Evolutionary conservation across 2,113 vertebrate genomes (phyloP), one percentile per base, ranked within the genome.

Genomic region (Heloderma charlesbogerti): DNA sequence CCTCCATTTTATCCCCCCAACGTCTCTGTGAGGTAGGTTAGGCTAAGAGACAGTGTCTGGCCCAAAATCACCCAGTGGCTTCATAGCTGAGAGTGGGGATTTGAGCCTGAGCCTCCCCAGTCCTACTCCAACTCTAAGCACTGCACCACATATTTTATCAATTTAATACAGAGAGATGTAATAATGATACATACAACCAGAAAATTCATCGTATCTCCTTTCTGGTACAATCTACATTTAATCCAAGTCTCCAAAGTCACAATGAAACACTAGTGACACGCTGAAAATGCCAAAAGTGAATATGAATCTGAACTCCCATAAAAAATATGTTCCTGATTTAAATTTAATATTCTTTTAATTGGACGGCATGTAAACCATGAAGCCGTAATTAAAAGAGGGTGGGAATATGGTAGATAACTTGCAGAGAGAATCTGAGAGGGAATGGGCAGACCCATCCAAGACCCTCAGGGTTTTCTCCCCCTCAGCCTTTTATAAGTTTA

Each of bases 291-390:
- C 74, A 78, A 79, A 66, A 69, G 63, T 57, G 45, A 57, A 79
- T 63, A 51, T 84, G 71, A 90, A 84, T 51, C 83, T 86, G 74
- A 90, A 86, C 83, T 86, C 66, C 89, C 89, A 90, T 90, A 45
- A 86, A 86, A 67, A 90, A 90, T 86, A 86, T 86, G 89, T 79
- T 90, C 74, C 84, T 90, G 48, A 80, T 86, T 90, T 90, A 90
- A 90, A 90, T 71, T 75, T 69, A 90, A 90, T 90, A 90, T 90
- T 86, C 57, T 90, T 90, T 80, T 90, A 86, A 90, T 71, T 90
- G 27, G 25, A 86, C 45, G 89, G 82, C 89, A 90, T 90, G 89
- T 78, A 77, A 90, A 67, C 60, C 83, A 80, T 90, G 89, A 90
- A 90, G 63, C 57, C 7, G 74, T 90, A 90, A 90, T 90, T 90